Conservation (phyloP, 2,113 vertebrate genomes). For the Tringa solitaria region DNA sequence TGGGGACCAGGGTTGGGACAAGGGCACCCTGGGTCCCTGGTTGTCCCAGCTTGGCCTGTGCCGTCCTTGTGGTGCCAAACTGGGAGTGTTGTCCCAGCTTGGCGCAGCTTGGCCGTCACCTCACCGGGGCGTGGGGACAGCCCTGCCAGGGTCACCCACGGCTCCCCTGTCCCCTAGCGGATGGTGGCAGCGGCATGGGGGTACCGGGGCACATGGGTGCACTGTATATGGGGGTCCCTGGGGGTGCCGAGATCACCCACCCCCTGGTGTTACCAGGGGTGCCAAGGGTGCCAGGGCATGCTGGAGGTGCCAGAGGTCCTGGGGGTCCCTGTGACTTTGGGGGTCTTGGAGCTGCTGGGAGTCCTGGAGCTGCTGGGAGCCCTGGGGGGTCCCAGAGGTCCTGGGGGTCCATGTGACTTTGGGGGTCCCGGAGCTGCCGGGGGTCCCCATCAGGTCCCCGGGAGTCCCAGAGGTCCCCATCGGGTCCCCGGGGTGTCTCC, state of each 20-base stretch:
- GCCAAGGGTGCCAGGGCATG: not conserved
- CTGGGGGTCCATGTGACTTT: not conserved
- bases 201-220: no score
- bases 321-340: no score
- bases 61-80: accelerated
- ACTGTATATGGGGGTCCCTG: not conserved
- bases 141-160: not conserved
- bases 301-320: not conserved
- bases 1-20: not conserved
- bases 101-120: accelerated
- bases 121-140: no score
- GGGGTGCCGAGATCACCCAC: not conserved
- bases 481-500: not conserved
- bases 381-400: not conserved
- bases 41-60: not conserved
- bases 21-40: not conserved
- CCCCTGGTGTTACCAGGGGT: not conserved
- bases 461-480: not conserved
- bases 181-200: accelerated
- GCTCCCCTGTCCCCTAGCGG: not conserved
- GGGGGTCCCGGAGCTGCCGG: not conserved
- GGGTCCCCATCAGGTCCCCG: no score
- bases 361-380: no score
- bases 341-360: no score
- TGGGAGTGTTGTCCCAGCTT: not conserved